Conservation (phyloP, 1,140 invertebrate genomes). For the Zaprionus ghesquierei region DNA sequence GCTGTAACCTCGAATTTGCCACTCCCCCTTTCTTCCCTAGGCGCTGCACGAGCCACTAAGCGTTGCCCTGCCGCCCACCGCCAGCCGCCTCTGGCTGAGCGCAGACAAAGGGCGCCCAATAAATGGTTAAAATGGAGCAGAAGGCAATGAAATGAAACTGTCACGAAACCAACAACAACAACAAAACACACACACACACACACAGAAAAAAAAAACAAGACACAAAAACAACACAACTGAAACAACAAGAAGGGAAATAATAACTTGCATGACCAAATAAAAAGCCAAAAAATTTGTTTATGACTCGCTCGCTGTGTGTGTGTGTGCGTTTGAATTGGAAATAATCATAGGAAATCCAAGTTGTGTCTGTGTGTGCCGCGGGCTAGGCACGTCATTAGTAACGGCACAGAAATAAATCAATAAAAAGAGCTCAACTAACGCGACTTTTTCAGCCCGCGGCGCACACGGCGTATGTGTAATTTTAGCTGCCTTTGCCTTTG, state of each 20-base stretch:
- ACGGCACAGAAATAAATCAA: conserved; percentile 76
- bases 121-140: conserved; percentile 77
- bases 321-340: conserved; percentile 35
- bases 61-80: neutral
- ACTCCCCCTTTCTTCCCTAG: neutral
- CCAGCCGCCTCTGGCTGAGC: neutral
- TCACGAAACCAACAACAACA: conserved; percentile 62
- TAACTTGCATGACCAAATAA: conserved; percentile 61
- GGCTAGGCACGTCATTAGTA: conserved; percentile 70
- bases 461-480: conserved; percentile 54
- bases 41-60: too few relatives aligned
- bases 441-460: conserved; percentile 37
- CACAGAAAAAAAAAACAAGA: conserved; percentile 12
- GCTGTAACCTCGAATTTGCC: conserved; percentile 44
- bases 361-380: conserved; percentile 36
- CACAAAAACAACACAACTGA: conserved; percentile 16
- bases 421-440: conserved; percentile 61
- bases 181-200: conserved; percentile 18
- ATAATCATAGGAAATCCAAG: conserved; percentile 59
- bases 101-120: conserved; percentile 65
- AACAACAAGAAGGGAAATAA: conserved; percentile 26
- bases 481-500: conserved; percentile 41
- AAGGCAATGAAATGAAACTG: conserved; percentile 79
- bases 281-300: conserved; percentile 72
- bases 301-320: conserved; percentile 40